Base-by-base conservation (phyloP, 2,113 vertebrate genomes). In the Rhodinocichla rosea region DNA sequence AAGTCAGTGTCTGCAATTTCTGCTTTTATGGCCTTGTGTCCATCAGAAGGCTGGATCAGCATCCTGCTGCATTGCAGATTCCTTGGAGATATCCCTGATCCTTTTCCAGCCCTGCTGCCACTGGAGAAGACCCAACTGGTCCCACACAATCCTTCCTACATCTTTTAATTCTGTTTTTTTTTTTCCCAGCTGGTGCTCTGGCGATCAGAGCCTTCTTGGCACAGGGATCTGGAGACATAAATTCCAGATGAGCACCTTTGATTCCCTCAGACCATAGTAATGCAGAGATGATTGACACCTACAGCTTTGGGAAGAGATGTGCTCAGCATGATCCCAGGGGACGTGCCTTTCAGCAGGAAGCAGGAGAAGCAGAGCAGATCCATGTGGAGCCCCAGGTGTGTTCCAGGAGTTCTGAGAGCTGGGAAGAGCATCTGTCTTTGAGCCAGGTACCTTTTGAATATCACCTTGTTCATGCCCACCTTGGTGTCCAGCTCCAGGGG, bases 371-470 rank as follows among this genome's bases (percentile, higher is more conserved):
- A 50, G 17, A 59, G 35, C 20, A 15, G 37, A 6, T 9, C 21
- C 20, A 13, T 0, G 0, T 4, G 21, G 16, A 35, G 15, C 35
- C 62, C 44, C 44, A 52, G 18, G 15, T 59, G 26, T 53, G 20
- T 22, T 63, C 33, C 21, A 30, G 87, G 24, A 59, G 9, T 11
- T 30, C 27, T 15, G 40, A 32, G 15, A 65, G 10, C 1, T 53
- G 50, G 59, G 45, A 35, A 62, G 24, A 89, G 16, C 39, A 55
- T 32, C 17, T 32, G 19, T 12, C 20, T 67, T 40, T 19, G 47
- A 52, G 70, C 11, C 52, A 79, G 15, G 40, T 16, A 20, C 13
- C 42, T 84, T 30, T 32, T 30, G 24, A 52, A 27, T 37, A 24
- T 16, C 47, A 63, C 17, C 6, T n/a, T 62, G 16, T 32, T 59